Evolutionary conservation across 2,888 invertebrate species (phyloP).

Genomic region (Tiphia femorata): DNA sequence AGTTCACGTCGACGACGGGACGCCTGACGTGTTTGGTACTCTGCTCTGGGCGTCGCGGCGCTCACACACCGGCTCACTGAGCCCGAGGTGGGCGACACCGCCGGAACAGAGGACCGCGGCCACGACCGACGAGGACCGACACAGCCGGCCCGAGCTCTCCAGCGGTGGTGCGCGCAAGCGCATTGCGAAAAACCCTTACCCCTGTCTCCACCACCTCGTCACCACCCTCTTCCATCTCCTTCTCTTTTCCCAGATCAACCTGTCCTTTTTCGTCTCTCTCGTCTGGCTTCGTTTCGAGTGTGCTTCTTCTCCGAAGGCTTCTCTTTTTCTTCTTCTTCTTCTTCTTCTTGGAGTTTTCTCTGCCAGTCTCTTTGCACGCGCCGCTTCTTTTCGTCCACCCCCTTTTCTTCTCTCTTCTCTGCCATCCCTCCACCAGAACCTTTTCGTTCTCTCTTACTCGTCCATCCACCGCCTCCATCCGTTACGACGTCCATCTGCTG

Average conservation of each 20-base stretch:
- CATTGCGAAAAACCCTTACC: conserved; percentile 1
- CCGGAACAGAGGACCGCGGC: conserved; percentile 47
- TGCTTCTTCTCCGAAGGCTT: background rate
- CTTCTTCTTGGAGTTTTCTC: background rate
- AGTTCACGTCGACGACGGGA: conserved; percentile 30
- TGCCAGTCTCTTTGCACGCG: background rate
- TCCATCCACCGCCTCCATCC: too few species aligned
- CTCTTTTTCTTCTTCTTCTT: background rate
- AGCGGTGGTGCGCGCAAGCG: conserved; percentile 37
- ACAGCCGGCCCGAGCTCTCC: conserved; percentile 44
- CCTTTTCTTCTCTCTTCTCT: too few species aligned
- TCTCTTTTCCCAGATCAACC: background rate
- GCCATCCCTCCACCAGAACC: too few species aligned
- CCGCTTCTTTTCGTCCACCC: background rate
- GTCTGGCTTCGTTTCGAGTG: too few species aligned
- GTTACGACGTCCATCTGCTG: too few species aligned
- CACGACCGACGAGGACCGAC: conserved; percentile 47
- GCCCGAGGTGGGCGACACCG: conserved; percentile 48
- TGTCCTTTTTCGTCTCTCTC: background rate
- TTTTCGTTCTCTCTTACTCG: too few species aligned
- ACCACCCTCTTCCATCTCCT: background rate
- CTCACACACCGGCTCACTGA: conserved; percentile 57
- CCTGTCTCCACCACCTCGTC: background rate
- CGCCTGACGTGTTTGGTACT: conserved; percentile 29
- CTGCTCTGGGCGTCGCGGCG: conserved; percentile 52